Evolutionary conservation across 2,113 vertebrate genomes (phyloP).

Genomic region (Herpailurus yagouaroundi): DNA sequence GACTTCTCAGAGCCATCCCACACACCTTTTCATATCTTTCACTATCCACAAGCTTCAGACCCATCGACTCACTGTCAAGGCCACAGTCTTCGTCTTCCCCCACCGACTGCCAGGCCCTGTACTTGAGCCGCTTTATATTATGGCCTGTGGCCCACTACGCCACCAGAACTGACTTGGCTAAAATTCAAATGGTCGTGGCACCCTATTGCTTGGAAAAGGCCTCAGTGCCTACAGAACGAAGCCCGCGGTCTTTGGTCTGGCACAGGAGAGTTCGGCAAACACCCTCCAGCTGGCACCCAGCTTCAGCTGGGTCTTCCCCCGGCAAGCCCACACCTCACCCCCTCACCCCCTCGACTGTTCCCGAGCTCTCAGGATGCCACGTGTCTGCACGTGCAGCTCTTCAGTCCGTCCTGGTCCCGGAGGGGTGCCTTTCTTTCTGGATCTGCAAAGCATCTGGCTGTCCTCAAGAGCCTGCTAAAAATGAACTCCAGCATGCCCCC

Average conservation of each 20-base stretch:
- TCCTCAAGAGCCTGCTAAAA: not conserved
- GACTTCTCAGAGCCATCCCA: not conserved
- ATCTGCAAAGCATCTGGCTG: not conserved
- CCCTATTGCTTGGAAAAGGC: no score
- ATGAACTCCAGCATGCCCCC: not conserved
- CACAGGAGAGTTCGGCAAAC: not conserved
- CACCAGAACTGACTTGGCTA: not conserved
- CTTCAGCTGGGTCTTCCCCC: no score
- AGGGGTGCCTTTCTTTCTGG: not conserved
- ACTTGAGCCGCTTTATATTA: fast-evolving
- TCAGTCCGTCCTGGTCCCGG: fast-evolving
- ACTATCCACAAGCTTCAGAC: not conserved
- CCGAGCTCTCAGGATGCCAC: not conserved
- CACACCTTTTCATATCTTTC: not conserved
- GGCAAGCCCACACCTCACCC: not conserved
- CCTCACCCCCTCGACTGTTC: not conserved
- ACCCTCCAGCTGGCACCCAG: not conserved
- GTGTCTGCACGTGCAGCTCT: no score
- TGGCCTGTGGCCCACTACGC: not conserved
- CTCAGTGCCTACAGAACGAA: not conserved
- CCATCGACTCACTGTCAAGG: fast-evolving
- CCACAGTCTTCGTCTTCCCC: not conserved
- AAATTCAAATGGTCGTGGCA: fast-evolving
- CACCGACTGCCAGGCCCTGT: not conserved
- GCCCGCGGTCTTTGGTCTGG: fast-evolving